Conservation (phyloP, 1,140 invertebrate genomes). For the Cyrtorhinus lividipennis region DNA sequence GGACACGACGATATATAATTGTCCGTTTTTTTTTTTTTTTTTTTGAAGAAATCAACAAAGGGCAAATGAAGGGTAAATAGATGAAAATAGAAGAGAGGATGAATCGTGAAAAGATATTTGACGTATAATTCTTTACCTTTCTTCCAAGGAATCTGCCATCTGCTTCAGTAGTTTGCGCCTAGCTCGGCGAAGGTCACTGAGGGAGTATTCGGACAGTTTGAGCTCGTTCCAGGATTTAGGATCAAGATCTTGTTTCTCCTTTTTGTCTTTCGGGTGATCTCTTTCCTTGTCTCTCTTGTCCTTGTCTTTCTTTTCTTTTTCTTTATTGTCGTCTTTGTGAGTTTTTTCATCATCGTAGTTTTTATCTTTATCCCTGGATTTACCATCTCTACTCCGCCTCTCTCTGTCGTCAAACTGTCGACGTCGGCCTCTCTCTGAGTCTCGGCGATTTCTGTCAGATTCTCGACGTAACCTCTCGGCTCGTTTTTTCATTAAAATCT, state of each 20-base stretch:
- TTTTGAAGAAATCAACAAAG: not conserved
- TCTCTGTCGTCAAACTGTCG: no score
- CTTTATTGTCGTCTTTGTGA: conserved; percentile 1
- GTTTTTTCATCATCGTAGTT: not conserved
- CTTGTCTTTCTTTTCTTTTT: conserved; percentile 1
- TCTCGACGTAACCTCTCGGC: conserved; percentile 12
- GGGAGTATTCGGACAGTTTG: conserved; percentile 17
- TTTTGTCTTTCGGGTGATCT: conserved; percentile 14
- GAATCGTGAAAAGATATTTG: no score
- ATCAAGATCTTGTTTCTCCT: not conserved
- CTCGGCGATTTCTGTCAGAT: conserved; percentile 9
- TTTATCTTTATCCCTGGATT: not conserved
- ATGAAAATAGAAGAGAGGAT: not conserved
- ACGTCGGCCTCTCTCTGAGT: conserved; percentile 7
- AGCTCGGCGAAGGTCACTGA: conserved; percentile 18
- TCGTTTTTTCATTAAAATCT: conserved; percentile 13
- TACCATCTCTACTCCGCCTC: not conserved
- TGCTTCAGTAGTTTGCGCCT: not conserved
- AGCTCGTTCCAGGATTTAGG: conserved; percentile 22
- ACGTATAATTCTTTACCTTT: conserved; percentile 3
- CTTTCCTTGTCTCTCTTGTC: not conserved
- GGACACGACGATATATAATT: no score
- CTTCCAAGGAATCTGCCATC: not conserved
- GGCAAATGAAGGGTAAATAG: not conserved
- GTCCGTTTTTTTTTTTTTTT: no score